Evolutionary conservation across 2,113 vertebrate species (phyloP).

Genomic region (Podarcis muralis): DNA sequence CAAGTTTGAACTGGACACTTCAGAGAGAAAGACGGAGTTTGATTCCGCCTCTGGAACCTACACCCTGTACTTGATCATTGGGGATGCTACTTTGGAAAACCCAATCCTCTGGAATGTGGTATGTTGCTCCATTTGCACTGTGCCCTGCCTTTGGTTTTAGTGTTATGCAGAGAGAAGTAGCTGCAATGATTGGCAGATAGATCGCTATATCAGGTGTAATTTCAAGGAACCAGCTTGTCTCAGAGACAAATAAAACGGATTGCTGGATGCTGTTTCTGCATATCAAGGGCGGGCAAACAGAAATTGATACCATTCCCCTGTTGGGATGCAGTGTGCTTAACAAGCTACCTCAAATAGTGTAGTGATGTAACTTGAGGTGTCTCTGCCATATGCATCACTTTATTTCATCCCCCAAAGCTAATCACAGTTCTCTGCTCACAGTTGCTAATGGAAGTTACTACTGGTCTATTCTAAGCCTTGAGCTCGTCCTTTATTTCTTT

Average conservation of each 20-base stretch:
- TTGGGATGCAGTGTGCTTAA: not conserved
- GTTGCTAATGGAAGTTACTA: not conserved
- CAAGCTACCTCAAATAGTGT: not conserved
- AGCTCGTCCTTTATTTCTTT: not conserved
- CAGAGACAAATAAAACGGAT: not conserved
- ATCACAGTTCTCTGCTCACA: not conserved
- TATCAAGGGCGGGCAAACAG: not conserved
- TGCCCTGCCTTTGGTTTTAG: not conserved
- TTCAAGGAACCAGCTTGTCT: not conserved
- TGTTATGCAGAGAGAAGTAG: not conserved
- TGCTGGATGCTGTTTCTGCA: not conserved
- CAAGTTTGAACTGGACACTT: slow-evolving; percentile 96
- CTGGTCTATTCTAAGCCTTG: not conserved
- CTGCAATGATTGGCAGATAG: not conserved
- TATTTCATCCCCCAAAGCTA: not conserved
- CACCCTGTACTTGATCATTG: slow-evolving; percentile 92
- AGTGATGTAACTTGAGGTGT: not conserved
- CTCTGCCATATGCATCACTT: not conserved
- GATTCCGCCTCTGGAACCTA: slow-evolving; percentile 95
- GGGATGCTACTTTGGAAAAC: slow-evolving; percentile 96
- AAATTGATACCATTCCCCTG: not conserved
- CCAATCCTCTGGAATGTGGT: slow-evolving; percentile 98
- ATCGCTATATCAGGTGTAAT: not conserved
- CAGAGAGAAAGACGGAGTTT: slow-evolving; percentile 92
- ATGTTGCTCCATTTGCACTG: slow-evolving; percentile 56